Conservation (phyloP, 2,888 invertebrate genomes). For the Drosophila stalkeri region DNA sequence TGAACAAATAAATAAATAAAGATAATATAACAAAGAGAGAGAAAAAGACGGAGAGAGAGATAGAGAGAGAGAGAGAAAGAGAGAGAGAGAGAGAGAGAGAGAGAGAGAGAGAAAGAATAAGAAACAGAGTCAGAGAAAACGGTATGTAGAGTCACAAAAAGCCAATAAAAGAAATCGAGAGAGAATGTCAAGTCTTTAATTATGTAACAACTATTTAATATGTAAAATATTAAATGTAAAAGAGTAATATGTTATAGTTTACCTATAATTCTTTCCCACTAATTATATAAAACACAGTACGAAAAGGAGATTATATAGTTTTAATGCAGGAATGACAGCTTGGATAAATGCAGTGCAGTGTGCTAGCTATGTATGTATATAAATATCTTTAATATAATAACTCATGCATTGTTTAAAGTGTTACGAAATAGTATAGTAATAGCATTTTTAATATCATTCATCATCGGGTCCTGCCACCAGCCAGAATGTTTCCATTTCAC, state of each 20-base stretch:
- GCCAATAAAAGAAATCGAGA: too few species aligned
- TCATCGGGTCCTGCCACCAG: constrained; percentile 87
- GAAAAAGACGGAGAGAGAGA: not conserved
- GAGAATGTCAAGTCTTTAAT: too few species aligned
- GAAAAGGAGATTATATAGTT: constrained; percentile 26
- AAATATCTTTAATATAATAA: not conserved
- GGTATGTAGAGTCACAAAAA: too few species aligned
- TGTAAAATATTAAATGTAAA: too few species aligned
- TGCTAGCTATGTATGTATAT: constrained; percentile 19
- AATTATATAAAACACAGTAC: not conserved
- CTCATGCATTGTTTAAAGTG: not conserved
- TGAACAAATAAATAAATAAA: not conserved
- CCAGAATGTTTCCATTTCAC: constrained; percentile 95
- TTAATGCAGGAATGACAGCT: constrained; percentile 33
- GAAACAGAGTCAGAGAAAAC: not conserved
- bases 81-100: not conserved
- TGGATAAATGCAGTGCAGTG: constrained; percentile 31
- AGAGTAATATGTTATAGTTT: too few species aligned
- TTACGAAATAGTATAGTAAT: constrained; percentile 4
- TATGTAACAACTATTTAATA: too few species aligned
- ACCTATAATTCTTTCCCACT: too few species aligned
- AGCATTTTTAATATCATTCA: constrained; percentile 9
- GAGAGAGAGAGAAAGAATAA: not conserved
- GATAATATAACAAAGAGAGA: not conserved
- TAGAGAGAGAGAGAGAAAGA: not conserved